Conservation (phyloP, 1,140 invertebrate species). For the Cydia strobilella region DNA sequence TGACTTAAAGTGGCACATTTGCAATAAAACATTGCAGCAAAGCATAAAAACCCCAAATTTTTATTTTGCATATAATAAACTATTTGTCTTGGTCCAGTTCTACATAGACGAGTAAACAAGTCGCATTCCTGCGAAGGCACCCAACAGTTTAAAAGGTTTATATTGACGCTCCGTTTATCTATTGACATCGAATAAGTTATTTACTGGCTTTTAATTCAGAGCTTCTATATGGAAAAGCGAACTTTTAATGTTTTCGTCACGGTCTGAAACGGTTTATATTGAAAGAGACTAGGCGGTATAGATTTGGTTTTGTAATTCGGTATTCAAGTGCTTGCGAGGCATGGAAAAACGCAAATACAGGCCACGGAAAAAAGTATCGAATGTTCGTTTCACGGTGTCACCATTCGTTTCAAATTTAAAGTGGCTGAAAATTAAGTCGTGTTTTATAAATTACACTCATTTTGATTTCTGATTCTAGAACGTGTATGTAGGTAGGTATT, state of each 20-base stretch:
- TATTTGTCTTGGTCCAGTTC: not conserved
- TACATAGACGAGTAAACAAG: not conserved
- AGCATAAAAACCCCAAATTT: too few relatives aligned
- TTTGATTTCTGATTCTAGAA: too few relatives aligned
- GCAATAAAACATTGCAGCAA: too few relatives aligned
- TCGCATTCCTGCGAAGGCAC: not conserved
- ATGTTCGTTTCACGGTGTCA: not conserved
- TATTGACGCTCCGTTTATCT: constrained; percentile 1
- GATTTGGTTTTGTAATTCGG: not conserved
- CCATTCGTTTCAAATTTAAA: not conserved
- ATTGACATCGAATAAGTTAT: constrained; percentile 15
- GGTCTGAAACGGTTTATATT: not conserved
- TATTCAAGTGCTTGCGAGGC: not conserved
- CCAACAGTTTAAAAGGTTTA: constrained; percentile 17
- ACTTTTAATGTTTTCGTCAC: not conserved
- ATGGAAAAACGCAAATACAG: not conserved
- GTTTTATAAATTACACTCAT: not conserved
- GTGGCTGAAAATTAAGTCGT: not conserved
- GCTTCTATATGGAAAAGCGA: not conserved
- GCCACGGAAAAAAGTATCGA: not conserved
- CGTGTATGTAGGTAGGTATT: too few relatives aligned
- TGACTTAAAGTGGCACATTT: too few relatives aligned
- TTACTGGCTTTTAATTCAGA: constrained; percentile 1
- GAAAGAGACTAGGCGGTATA: not conserved
- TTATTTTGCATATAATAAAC: too few relatives aligned